Base-by-base conservation (phyloP, 2,888 invertebrate species). In the Agonopterix heracliana region DNA sequence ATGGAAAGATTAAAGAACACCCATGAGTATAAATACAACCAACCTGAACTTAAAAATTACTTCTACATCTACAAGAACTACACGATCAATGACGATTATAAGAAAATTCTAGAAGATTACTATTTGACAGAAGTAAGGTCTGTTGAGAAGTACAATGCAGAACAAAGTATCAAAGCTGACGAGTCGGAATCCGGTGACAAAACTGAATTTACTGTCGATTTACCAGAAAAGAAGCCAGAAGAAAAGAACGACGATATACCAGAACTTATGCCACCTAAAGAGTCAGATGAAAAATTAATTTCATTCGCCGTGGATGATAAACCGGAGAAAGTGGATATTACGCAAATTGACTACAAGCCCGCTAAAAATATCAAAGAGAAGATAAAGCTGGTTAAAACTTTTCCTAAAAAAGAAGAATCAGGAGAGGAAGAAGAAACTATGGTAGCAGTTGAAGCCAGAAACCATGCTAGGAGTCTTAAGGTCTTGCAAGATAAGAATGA, bases 21-120 rank as follows among this genome's bases (percentile, higher is more conserved):
- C 2, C 78, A 86, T 46, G 80, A 85, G 52, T 89, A 86, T 56
- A 82, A 84, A 70, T 74, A 78, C 48, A 89, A 89, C 54, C 80
- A 84, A 51, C 92, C 92, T 1, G 91, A 92, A 57, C 79, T 93
- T 55, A 91, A 91, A 65, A 92, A 91, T 60, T 93, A 90, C 84
- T 90, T 93, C 62, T 93, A 93, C 60, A 89, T 93, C 5, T 93
- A 92, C 69, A 91, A 91, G 61, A 92, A 92, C 60, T 90, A 91
- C 63, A 90, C 91, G 0, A 90, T 91, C 2, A 89, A 90, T 52
- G 90, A 91, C 41, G 89, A 90, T 26, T 92, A 90, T 64, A 91
- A 90, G 57, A 81, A 90, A 56, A 74, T 91, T 44, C 66, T 93
- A 2, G 82, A 85, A 67, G 88, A 91, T 45, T 89, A 90, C 61